Evolutionary conservation across 2,888 invertebrate species (phyloP), one percentile per base, ranked within the genome.

Genomic region (Netelia melanura): DNA sequence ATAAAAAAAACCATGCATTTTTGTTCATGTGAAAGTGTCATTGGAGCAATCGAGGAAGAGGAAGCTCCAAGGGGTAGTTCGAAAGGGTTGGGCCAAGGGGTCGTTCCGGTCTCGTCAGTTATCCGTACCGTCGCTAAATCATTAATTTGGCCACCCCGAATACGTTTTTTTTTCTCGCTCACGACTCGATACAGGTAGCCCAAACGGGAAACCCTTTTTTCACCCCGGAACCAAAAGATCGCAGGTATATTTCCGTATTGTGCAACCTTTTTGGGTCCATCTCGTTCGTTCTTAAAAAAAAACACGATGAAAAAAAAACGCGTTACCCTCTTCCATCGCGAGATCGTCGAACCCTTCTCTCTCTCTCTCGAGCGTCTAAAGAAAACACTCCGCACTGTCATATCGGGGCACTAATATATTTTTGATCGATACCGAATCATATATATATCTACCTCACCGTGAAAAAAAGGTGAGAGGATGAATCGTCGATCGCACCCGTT

Each of bases 331-430:
- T 86, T 86, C 86, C 85, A 84, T 85, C 85, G 72, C 82, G 86
- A 81, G 65, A 85, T 76, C 83, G 64, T 83, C 88, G 86, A 81
- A 72, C 85, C 89, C 90, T 90, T 30, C 30, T 30, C 30, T 30
- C 30, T 30, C 87, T 89, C 25, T 25, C 83, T 85, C 72, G 62
- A 17, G 81, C 87, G 80, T 61, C 83, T 48, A 91, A 89, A 88
- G 89, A 93, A 92, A 93, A 93, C 93, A 93, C 93, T 93, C 93
- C 91, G 92, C 92, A 91, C 91, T 93, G 93, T 93, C 93, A 93
- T 92, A 93, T 92, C 90, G 92, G 90, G 89, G 88, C 80, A 92
- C 93, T 93, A 93, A 93, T 93, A 93, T 93, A 93, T 93, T 93
- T 93, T 93, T 93, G 92, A 93, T 93, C 93, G 92, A 92, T 93